Conservation (phyloP, 1,140 invertebrate species). For the Oncopeltus fasciatus region DNA sequence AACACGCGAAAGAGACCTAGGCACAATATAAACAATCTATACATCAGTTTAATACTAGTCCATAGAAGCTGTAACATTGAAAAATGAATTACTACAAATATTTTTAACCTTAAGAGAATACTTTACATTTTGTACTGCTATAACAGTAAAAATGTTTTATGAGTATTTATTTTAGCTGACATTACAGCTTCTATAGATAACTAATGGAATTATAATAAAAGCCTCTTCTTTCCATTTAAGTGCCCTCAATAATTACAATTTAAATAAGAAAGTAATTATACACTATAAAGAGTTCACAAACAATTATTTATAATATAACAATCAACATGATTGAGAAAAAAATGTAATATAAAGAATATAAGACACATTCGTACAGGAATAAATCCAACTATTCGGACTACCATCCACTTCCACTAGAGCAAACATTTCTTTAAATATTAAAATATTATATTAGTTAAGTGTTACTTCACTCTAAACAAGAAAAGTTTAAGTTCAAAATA, state of each 20-base stretch:
- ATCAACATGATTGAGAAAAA: constrained; percentile 7
- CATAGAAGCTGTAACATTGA: too few relatives aligned
- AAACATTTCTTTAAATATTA: constrained; percentile 1
- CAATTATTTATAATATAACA: not conserved
- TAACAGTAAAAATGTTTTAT: not conserved
- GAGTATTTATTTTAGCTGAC: not conserved
- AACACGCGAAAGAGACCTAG: too few relatives aligned
- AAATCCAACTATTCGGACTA: not conserved
- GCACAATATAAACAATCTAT: too few relatives aligned
- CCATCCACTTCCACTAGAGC: not conserved
- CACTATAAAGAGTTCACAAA: constrained; percentile 6
- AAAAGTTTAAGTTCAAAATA: constrained; percentile 5
- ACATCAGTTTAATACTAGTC: too few relatives aligned
- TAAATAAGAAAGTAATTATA: not conserved
- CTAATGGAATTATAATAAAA: not conserved
- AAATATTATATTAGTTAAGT: constrained; percentile 1
- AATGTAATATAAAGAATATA: not conserved
- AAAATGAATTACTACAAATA: too few relatives aligned
- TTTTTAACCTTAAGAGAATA: too few relatives aligned
- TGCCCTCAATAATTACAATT: constrained; percentile 5
- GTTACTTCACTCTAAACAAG: not conserved
- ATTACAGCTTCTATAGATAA: constrained; percentile 3
- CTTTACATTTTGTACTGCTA: too few relatives aligned
- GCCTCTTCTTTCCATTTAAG: not conserved
- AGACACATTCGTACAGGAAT: not conserved